Evolutionary conservation across 2,888 invertebrate species (phyloP).

Genomic region (Acrobasis consociella): DNA sequence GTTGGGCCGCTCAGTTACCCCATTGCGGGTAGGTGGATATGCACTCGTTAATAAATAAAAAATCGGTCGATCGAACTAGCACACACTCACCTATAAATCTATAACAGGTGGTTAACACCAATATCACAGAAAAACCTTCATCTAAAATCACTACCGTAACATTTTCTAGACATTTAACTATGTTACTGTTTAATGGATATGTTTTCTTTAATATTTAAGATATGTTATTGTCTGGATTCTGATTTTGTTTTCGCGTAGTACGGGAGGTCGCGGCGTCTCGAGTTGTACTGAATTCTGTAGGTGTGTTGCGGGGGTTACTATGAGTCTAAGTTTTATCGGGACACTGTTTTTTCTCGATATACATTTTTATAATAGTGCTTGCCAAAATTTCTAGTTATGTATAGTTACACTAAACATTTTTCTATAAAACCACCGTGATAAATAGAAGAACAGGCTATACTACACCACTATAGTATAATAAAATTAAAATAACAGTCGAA

Average conservation of each 20-base stretch:
- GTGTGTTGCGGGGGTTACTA: constrained; percentile 7
- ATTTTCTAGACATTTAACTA: not conserved
- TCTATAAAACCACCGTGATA: too few species aligned
- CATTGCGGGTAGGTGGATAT: not conserved
- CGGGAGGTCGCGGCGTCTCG: constrained; percentile 7
- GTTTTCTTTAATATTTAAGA: constrained; percentile 28
- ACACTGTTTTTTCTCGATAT: not conserved
- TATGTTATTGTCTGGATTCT: constrained; percentile 43
- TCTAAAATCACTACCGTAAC: not conserved
- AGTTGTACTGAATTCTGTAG: constrained; percentile 13
- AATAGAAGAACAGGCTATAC: too few species aligned
- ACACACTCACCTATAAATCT: not conserved
- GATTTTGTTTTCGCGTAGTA: constrained; percentile 13
- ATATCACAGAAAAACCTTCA: constrained; percentile 4
- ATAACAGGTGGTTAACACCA: not conserved
- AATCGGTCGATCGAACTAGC: not conserved
- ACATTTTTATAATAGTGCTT: too few species aligned
- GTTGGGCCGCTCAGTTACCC: too few species aligned
- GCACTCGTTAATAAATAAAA: not conserved
- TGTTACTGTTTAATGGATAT: not conserved
- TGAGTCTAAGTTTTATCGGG: not conserved
- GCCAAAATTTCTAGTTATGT: too few species aligned
- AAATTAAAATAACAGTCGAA: too few species aligned
- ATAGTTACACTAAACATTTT: too few species aligned
- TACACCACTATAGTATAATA: too few species aligned